phyloP scores from a whole-genome alignment of 2,888 invertebrate species.

The Hyppa rectilinea region DNA sequence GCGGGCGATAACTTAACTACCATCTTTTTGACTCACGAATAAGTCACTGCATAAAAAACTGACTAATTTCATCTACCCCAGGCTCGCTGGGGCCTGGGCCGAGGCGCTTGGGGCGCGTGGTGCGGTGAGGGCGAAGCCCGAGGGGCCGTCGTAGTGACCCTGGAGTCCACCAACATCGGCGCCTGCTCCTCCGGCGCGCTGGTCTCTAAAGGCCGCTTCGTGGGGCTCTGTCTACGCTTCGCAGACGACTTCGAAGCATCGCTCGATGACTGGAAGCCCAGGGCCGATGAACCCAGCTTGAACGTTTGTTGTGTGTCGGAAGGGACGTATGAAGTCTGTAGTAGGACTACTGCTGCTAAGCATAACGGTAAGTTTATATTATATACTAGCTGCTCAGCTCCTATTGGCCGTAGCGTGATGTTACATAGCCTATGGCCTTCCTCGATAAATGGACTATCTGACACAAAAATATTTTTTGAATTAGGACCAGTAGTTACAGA shows the following conservation, averaged over 20 bases:
- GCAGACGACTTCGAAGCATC: conserved; percentile 99
- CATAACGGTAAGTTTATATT: conserved; percentile 93
- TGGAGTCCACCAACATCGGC: conserved; percentile 98
- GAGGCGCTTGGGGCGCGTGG: conserved; percentile 74
- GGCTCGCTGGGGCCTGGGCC: conserved; percentile 65
- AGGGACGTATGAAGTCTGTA: conserved; percentile 99
- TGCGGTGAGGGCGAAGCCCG: conserved; percentile 94
- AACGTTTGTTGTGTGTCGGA: conserved; percentile 99
- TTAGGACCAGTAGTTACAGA: too few relatives aligned
- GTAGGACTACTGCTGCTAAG: conserved; percentile 96
- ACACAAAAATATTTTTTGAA: too few relatives aligned
- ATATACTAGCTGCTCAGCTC: too few relatives aligned
- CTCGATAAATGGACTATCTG: too few relatives aligned
- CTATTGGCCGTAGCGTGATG: too few relatives aligned
- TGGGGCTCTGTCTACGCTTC: conserved; percentile 97
- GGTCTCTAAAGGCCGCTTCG: conserved; percentile 95
- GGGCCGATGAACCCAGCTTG: conserved; percentile 95
- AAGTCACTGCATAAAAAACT: neutral
- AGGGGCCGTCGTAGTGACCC: conserved; percentile 98
- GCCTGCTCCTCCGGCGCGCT: conserved; percentile 99
- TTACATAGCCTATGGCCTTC: too few relatives aligned
- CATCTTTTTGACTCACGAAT: too few relatives aligned
- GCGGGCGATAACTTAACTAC: too few relatives aligned
- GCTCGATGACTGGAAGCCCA: conserved; percentile 99
- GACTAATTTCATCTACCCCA: conserved; percentile 5